Percentiles rank a stretch among this genome's conserved stretches.
Conservation (phyloP, 2,797 vertebrate species). For the Fringilla coelebs region DNA sequence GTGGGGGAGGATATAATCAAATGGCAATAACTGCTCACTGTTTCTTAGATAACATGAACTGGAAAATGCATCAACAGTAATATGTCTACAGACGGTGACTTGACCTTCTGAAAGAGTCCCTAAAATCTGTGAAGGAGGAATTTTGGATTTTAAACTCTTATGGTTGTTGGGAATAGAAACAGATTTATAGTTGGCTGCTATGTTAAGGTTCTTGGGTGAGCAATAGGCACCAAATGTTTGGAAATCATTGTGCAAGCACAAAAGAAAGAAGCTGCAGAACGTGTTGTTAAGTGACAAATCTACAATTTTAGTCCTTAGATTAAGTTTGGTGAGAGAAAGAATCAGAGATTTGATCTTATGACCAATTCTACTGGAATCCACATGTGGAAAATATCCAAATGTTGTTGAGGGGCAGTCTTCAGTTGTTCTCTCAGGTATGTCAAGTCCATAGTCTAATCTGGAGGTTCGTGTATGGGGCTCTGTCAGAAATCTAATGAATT, state of each 20-base stretch:
- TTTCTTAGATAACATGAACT: not conserved
- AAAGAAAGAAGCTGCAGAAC: not conserved
- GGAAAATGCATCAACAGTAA: not conserved
- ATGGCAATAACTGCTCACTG: not conserved
- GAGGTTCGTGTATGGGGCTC: not conserved
- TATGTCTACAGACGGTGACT: not conserved
- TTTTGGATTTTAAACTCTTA: not conserved
- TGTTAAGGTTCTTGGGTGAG: not conserved
- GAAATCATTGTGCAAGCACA: not conserved
- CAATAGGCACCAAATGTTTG: not conserved
- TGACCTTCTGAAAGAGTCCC: not conserved
- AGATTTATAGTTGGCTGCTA: not conserved
- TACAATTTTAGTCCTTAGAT: not conserved
- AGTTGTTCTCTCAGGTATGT: slow-evolving; percentile 40
- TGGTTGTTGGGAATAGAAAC: not conserved
- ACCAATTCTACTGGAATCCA: slow-evolving; percentile 56
- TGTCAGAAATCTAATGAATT: slow-evolving; percentile 4
- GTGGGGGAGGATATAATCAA: not conserved
- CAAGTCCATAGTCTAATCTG: slow-evolving; percentile 3
- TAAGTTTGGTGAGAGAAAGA: slow-evolving; percentile 30
- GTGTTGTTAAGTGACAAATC: not conserved
- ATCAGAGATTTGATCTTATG: slow-evolving; percentile 42
- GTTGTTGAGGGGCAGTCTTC: not conserved
- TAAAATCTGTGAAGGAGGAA: not conserved
- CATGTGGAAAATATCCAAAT: slow-evolving; percentile 52